These are phyloP conservation scores for Frieseomelitta varia DNA, from an alignment of 1,140 invertebrate species.

Conservation along the genomic window DNA sequence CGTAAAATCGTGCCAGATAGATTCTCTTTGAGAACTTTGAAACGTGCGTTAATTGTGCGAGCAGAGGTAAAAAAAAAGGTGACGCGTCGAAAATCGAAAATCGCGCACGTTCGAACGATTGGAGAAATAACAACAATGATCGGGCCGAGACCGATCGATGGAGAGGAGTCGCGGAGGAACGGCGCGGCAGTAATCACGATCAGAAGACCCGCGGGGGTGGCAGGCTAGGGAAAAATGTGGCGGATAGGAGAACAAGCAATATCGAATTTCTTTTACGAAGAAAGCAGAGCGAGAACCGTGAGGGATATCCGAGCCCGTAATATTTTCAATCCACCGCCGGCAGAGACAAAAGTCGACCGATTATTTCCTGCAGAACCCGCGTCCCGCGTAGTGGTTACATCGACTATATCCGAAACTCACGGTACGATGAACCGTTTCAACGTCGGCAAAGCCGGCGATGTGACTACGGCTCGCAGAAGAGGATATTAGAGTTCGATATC, in stretches of 20 bases:
- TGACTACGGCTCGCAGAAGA: conserved; percentile 55
- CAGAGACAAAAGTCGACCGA: conserved; percentile 36
- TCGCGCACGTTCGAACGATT: too few relatives aligned
- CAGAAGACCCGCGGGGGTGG: background rate
- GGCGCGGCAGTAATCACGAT: background rate
- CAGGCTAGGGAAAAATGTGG: background rate
- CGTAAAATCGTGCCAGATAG: background rate
- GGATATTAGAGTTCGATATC: conserved; percentile 68
- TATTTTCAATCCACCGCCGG: conserved; percentile 39
- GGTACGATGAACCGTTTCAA: conserved; percentile 50
- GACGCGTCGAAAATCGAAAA: too few relatives aligned
- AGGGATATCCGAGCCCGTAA: conserved; percentile 21
- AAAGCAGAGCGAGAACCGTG: conserved; percentile 5
- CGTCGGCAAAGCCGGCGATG: conserved; percentile 46
- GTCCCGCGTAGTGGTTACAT: conserved; percentile 23
- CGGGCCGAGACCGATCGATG: too few relatives aligned
- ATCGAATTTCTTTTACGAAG: conserved; percentile 13
- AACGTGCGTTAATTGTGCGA: background rate
- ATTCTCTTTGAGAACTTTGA: background rate
- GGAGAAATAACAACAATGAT: background rate
- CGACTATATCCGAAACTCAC: conserved; percentile 51
- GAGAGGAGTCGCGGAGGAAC: background rate
- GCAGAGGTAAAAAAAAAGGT: too few relatives aligned
- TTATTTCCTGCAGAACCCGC: conserved; percentile 47
- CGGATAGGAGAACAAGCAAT: background rate